Evolutionary conservation across 2,888 invertebrate species (phyloP), one percentile per base, ranked within the genome.

Genomic region (Psococerastis gibbosa): DNA sequence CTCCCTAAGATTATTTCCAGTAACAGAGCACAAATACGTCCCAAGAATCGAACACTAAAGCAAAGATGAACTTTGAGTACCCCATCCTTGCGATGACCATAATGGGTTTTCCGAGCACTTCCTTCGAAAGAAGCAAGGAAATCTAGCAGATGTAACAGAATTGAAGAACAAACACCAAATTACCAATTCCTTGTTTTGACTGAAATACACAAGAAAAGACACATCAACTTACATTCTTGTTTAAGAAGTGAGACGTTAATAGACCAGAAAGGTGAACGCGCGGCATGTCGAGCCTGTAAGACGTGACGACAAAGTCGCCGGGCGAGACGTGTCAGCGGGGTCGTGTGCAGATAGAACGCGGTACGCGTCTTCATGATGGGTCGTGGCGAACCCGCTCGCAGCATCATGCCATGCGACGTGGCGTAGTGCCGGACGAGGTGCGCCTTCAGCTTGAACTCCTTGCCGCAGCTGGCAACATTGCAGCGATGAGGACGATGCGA

Each of bases 321-420:
- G 44, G 92, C 89, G 49, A 91, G 76, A 53, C 88, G 74, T 47
- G 92, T 91, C 59, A 88, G 71, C 46, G 87, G 79, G 56, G 91
- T 89, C 44, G 87, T 91, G 61, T 84, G 80, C 57, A 94, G 70
- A 68, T 89, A 92, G 69, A 95, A 94, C 47, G 94, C 92, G 52
- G 92, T 89, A 57, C 94, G 75, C 43, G 94, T 94, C 68, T 94
- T 94, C 89, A 92, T 89, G 35, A 94, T 88, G 43, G 94, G 92
- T 45, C 91, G 73, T 47, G 91, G 81, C 41, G 81, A 80, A 49
- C 78, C 76, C 11, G 78, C 69, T 50, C 78, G 67, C 55, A 84
- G 73, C 45, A 78, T 71, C 47, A 69, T 56, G 46, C 85, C 85
- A 65, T 94, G 94, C 45, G 87, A 84, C 52, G 85, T 85, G 45